Evolutionary conservation across 2,888 invertebrate species (phyloP), one percentile per base, ranked within the genome.

Genomic region (Drosophila niveifrons): DNA sequence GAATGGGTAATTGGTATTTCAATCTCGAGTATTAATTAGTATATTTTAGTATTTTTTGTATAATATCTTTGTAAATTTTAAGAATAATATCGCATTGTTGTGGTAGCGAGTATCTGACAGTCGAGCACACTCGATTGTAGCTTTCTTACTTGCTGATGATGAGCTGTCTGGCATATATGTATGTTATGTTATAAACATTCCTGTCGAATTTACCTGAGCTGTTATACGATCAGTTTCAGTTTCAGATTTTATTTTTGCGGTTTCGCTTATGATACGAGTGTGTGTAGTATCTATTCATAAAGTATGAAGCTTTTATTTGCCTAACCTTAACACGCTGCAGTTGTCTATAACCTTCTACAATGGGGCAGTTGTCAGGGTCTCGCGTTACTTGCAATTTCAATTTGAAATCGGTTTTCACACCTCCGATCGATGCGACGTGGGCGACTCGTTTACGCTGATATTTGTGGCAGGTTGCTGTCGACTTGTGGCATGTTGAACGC

Each of bases 211-310:
- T 53, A 71, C 43, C 74, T 70, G 62, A 67, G 48, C 13, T 71
- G 63, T 50, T n/a, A 62, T 52, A 15, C 11, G 46, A 64, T 58
- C 44, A 39, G 39, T 43, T 43, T 34, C 18, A 10, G 6, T 17
- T 8, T 66, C 31, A 44, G 47, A 50, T 74, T 63, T 36, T 48
- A 58, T 13, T 43, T 58, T 51, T 83, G 84, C 71, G 84, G 87
- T 72, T 66, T 23, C 17, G 41, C 46, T 15, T 17, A 43, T 39
- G 53, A 43, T 55, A 41, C n/a, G n/a, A n/a, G n/a, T n/a, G n/a
- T 43, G 15, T 29, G 2, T 15, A 41, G 2, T 31, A n/a, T 31
- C 34, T 34, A 17, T 41, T 41, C 41, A 50, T 28, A 13, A 39
- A 3, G 3, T 43, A 43, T 41, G 31, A 41, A 13, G 11, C 41